Base-by-base conservation (phyloP, 2,888 invertebrate species). In the Eledona agricola region DNA sequence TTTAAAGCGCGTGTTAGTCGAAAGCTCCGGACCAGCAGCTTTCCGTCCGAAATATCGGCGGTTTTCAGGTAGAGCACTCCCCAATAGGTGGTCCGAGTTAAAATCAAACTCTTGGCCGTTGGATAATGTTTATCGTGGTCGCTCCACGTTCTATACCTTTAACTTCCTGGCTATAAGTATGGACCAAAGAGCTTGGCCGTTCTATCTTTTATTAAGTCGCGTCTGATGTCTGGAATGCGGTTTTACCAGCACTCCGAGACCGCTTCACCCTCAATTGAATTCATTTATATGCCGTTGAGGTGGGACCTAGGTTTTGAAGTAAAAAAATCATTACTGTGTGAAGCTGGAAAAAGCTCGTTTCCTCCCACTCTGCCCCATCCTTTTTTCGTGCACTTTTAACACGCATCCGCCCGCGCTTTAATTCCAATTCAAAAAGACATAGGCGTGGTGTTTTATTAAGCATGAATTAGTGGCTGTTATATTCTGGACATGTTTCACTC, bases 191-290 rank as follows among this genome's bases (percentile, higher is more conserved):
- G 43, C 42, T 43, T 43, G 43, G 43, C 32, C 47, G 47, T 49
- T 53, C 55, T 51, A 61, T 63, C 59, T 59, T 62, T 61, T 63
- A 63, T 61, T 63, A 59, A 59, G 61, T 63, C 58, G 58, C 59
- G 61, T 63, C 63, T 62, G 58, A 56, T 55, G 59, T 43, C 51
- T 58, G 63, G 63, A 63, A 63, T 63, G 63, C 40, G 61, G 63
- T 63, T 63, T 57, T 61, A 63, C 63, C 63, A 63, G 63, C 55
- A 55, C 50, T 45, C 54, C 43, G 45, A 45, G 45, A 38, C 50
- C 50, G 50, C 55, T 55, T 55, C 55, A 55, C 55, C 55, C 55
- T 55, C 55, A 55, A 55, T 55, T 55, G 45, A 55, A 55, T 50
- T 32, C 55, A 55, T 55, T 55, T 55, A 54, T 54, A 35, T 54